A percentile compares a stretch with the other conserved stretches of the same genome.
Conservation (phyloP, 2,797 vertebrate genomes). For the Galago senegalensis region DNA sequence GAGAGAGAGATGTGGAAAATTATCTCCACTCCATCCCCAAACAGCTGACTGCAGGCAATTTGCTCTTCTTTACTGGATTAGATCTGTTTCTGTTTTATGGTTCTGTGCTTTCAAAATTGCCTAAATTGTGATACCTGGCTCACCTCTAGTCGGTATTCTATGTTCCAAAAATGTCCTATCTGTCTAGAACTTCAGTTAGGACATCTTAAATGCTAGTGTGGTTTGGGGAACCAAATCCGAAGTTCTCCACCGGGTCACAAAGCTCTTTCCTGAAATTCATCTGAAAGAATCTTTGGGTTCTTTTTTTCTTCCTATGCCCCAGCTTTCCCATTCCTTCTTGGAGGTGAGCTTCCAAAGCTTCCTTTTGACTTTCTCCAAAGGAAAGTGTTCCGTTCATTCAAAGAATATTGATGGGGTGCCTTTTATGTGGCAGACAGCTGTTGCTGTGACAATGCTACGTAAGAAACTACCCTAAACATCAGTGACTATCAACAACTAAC, state of each 20-base stretch:
- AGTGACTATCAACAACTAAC: neutral
- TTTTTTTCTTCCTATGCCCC: neutral
- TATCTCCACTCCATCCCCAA: neutral
- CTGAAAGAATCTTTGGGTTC: neutral
- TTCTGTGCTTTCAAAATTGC: neutral
- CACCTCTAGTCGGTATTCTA: neutral
- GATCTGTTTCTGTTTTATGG: neutral
- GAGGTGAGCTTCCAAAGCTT: neutral
- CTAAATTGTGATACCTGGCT: neutral
- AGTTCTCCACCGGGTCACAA: neutral
- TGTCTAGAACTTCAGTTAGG: neutral
- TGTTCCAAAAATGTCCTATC: neutral
- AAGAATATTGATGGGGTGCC: neutral
- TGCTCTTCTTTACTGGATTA: neutral
- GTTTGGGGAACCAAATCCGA: neutral
- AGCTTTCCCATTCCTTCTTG: neutral
- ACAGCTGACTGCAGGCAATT: neutral
- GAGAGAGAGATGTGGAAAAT: neutral
- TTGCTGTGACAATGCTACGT: neutral
- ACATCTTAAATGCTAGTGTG: neutral
- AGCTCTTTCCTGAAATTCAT: neutral
- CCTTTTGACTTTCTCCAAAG: conserved; percentile 10
- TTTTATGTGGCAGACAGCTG: neutral
- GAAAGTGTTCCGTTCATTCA: neutral
- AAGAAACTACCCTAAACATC: conserved; percentile 20